A percentile compares a stretch with the other conserved stretches of the same genome.
phyloP scores from a whole-genome alignment of 2,888 invertebrate genomes.

The Agrochola lychnidis region DNA sequence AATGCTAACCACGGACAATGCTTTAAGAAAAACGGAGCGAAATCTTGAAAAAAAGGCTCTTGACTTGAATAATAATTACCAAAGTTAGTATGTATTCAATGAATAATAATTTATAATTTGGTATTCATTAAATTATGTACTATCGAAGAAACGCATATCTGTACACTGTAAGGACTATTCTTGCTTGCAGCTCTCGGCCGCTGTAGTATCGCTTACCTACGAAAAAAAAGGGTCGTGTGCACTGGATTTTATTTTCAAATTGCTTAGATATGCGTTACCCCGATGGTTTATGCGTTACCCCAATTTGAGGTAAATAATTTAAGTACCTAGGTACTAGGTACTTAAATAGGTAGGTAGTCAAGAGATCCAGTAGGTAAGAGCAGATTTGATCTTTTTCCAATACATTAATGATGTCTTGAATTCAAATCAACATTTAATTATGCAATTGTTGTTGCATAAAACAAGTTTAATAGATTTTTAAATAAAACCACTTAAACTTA shows the following conservation, averaged over 20 bases:
- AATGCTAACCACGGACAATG: neutral
- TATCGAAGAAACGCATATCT: too few relatives aligned
- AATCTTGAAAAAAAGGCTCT: slow-evolving; percentile 18
- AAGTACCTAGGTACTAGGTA: too few relatives aligned
- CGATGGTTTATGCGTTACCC: too few relatives aligned
- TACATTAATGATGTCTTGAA: slow-evolving; percentile 7
- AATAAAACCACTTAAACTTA: neutral
- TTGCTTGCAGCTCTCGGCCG: too few relatives aligned
- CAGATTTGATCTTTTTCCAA: neutral
- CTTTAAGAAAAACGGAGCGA: neutral
- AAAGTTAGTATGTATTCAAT: neutral
- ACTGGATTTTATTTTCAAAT: too few relatives aligned
- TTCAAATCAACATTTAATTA: neutral
- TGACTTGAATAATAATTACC: slow-evolving; percentile 24
- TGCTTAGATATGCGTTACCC: too few relatives aligned
- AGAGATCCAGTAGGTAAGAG: too few relatives aligned
- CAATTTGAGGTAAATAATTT: too few relatives aligned
- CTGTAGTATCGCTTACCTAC: too few relatives aligned
- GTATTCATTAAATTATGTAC: neutral
- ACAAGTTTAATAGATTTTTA: slow-evolving; percentile 2
- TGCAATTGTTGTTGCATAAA: neutral
- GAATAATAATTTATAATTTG: neutral
- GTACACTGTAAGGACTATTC: too few relatives aligned
- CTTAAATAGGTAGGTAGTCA: too few relatives aligned
- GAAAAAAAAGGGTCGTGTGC: too few relatives aligned